Base-by-base conservation (phyloP, 2,888 invertebrate species). In the Andrena bicolor region DNA sequence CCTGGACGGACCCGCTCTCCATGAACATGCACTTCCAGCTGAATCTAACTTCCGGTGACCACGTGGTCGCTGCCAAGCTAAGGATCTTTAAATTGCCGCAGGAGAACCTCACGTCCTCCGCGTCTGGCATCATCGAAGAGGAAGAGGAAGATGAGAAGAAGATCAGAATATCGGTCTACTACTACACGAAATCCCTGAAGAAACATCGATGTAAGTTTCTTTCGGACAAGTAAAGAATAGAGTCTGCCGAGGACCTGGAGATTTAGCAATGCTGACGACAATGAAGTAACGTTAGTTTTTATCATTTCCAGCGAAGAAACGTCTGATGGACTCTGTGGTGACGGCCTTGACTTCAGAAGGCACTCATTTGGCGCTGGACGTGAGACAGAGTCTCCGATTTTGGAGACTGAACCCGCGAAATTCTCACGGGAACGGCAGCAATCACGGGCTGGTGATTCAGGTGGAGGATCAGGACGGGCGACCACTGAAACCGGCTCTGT, bases 381-480 rank as follows among this genome's bases (percentile, higher is more conserved):
- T 93, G 7, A 89, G 91, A 69, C 91, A 92, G 60, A 90, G 90
- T 5, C 83, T 93, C 64, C 90, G 91, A 81, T 92, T 90, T 74
- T 94, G 94, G 94, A 87, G 91, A 74, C 86, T 90, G 48, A 90
- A 83, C 84, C 30, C 82, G 28, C 81, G 85, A 23, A 86, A 80
- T 65, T 8, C 83, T 28, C 86, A 84, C 26, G 88, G 85, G 63
- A 85, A 70, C 76, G 89, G 87, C 70, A 94, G 91, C 91, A 93
- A 93, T 85, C 93, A 94, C 70, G 96, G 95, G 0, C 88, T 96
- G 77, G 95, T 95, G 16, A 93, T 96, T n/a, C 94, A 95, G 86
- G 95, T 96, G 28, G 96, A 96, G 91, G 95, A 96, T 90, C 95
- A 96, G 90, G 95, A 95, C 70, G 95, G 95, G 6, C 94, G 93